A percentile compares a stretch with the other conserved stretches of the same genome.
phyloP scores from a whole-genome alignment of 2,113 vertebrate genomes.

The Quiscalus mexicanus region DNA sequence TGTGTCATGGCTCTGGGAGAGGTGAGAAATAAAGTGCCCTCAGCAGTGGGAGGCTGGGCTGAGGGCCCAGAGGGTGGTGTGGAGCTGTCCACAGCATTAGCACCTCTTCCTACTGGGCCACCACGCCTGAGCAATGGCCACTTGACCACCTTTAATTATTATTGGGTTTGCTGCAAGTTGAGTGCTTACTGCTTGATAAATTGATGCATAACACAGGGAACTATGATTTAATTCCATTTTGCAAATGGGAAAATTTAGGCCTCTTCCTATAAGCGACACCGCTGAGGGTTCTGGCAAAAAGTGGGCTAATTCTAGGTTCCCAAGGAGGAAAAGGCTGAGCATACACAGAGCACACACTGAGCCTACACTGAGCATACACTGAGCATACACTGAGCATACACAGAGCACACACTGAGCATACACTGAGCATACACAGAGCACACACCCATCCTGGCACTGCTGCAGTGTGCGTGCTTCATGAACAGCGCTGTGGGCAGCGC shows the following conservation, averaged over 20 bases:
- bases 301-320: background rate
- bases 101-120: background rate
- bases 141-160: background rate
- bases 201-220: background rate
- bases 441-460: background rate
- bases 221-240: background rate
- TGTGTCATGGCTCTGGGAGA: background rate
- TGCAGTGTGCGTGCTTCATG: accelerated
- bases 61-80: background rate
- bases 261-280: background rate
- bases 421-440: background rate
- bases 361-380: background rate
- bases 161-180: background rate
- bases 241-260: background rate
- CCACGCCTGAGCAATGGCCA: background rate
- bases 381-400: background rate
- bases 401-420: background rate
- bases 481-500: background rate
- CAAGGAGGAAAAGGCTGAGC: background rate
- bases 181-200: background rate
- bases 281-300: background rate
- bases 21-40: background rate
- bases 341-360: background rate
- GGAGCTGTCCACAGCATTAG: background rate
- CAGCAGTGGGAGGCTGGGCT: background rate